Evolutionary conservation across 2,888 invertebrate genomes (phyloP).

Genomic region (Odontomyia ornata): DNA sequence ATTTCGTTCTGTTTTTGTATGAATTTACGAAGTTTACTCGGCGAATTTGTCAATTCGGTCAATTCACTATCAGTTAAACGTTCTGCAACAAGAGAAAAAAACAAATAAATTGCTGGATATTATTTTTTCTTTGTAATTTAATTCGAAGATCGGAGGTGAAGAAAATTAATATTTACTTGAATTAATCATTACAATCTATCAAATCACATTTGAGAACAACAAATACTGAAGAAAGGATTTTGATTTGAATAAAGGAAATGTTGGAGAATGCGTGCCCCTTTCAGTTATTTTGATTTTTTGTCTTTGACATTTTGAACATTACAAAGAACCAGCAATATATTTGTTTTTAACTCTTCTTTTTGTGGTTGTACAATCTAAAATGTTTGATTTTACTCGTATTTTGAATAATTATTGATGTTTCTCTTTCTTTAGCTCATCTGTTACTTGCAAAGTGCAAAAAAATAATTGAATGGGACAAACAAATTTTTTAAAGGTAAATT

Average conservation of each 20-base stretch:
- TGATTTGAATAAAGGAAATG: constrained; percentile 9
- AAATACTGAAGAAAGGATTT: constrained; percentile 9
- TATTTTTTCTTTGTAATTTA: constrained; percentile 19
- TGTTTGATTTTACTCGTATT: constrained; percentile 40
- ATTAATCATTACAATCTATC: constrained; percentile 45
- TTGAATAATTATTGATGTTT: neutral
- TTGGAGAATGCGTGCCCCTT: constrained; percentile 34
- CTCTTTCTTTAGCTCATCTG: neutral
- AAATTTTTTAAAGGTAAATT: constrained; percentile 30
- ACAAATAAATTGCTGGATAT: constrained; percentile 62
- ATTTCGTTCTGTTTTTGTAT: constrained; percentile 42
- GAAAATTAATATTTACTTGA: neutral
- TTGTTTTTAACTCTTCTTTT: constrained; percentile 45
- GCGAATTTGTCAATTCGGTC: constrained; percentile 57
- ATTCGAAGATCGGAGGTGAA: neutral
- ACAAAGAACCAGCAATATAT: constrained; percentile 49
- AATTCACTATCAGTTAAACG: constrained; percentile 61
- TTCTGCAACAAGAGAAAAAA: constrained; percentile 59
- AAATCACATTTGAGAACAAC: constrained; percentile 41
- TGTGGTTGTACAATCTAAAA: constrained; percentile 5
- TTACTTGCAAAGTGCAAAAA: constrained; percentile 36
- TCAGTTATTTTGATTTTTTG: constrained; percentile 47
- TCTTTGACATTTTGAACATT: constrained; percentile 26
- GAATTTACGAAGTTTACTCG: constrained; percentile 55
- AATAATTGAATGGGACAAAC: constrained; percentile 50